phyloP scores from a whole-genome alignment of 2,888 invertebrate genomes.

The Xanthia togata region DNA sequence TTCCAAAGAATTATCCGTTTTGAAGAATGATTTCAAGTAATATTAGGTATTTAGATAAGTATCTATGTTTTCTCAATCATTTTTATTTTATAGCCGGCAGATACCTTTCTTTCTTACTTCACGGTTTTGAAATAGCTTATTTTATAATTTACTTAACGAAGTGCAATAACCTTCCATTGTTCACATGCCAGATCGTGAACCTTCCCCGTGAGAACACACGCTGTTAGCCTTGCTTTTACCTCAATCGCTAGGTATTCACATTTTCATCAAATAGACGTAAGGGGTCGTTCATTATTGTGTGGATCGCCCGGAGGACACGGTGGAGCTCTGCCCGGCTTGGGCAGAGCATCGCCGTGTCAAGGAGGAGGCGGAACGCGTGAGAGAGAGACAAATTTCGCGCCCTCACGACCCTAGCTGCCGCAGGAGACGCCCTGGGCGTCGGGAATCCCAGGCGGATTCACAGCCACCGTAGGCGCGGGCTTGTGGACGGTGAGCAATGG shows the following conservation, averaged over 20 bases:
- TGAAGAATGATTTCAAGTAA: background rate
- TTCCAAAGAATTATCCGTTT: background rate
- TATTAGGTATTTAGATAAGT: background rate
- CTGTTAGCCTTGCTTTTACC: constrained; percentile 25
- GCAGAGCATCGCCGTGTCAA: too few relatives aligned
- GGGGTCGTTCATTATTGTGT: too few relatives aligned
- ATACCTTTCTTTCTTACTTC: too few relatives aligned
- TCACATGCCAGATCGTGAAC: constrained; percentile 7
- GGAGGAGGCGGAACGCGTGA: too few relatives aligned
- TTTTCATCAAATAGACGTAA: constrained; percentile 22
- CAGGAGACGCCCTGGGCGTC: too few relatives aligned
- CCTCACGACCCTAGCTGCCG: too few relatives aligned
- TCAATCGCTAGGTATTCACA: background rate
- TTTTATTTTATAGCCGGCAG: background rate
- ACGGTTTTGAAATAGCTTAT: background rate
- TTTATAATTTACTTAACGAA: background rate
- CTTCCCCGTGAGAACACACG: constrained; percentile 31
- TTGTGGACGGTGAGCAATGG: too few relatives aligned
- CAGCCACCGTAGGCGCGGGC: too few relatives aligned
- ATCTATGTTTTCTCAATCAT: background rate
- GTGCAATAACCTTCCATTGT: constrained; percentile 12
- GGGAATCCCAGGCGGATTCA: too few relatives aligned
- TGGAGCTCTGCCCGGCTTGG: too few relatives aligned
- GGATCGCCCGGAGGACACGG: too few relatives aligned
- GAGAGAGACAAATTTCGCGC: too few relatives aligned